Percentiles rank a stretch among this genome's conserved stretches.
Evolutionary conservation across 2,113 vertebrate species (phyloP).

Genomic region (Mungos mungo): DNA sequence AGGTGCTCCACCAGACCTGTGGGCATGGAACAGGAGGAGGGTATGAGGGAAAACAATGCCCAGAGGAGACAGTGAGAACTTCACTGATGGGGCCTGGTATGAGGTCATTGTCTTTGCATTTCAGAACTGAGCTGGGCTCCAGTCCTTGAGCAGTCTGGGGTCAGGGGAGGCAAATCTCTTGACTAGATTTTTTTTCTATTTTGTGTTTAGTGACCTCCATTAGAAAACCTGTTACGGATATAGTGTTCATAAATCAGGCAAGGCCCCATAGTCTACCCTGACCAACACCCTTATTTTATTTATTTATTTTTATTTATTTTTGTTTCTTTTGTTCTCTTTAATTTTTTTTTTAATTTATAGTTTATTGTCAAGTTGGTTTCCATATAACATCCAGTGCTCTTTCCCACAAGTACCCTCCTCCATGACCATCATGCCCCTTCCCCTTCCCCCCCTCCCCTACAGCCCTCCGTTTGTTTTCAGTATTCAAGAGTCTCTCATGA

Average conservation of each 20-base stretch:
- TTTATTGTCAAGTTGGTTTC: too few relatives aligned
- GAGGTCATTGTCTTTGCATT: background rate
- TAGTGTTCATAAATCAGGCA: background rate
- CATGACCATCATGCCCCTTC: too few relatives aligned
- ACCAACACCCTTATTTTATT: background rate
- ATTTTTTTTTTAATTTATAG: too few relatives aligned
- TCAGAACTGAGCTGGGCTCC: background rate
- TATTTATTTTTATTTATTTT: too few relatives aligned
- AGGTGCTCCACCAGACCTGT: background rate
- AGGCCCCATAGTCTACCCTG: background rate
- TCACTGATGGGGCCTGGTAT: too few relatives aligned
- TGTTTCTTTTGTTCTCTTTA: too few relatives aligned
- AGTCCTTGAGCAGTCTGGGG: background rate
- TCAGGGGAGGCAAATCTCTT: background rate
- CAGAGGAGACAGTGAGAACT: background rate
- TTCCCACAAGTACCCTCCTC: too few relatives aligned
- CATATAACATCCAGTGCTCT: too few relatives aligned
- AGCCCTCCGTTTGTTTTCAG: too few relatives aligned
- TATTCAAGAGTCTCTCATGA: too few relatives aligned
- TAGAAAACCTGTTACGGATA: background rate
- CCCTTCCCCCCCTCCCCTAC: too few relatives aligned
- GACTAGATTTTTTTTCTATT: background rate
- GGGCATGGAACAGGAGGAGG: background rate
- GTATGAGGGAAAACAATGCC: background rate
- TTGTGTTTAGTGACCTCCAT: background rate